phyloP scores from a whole-genome alignment of 1,140 invertebrate species.

The Drosophila melanica region DNA sequence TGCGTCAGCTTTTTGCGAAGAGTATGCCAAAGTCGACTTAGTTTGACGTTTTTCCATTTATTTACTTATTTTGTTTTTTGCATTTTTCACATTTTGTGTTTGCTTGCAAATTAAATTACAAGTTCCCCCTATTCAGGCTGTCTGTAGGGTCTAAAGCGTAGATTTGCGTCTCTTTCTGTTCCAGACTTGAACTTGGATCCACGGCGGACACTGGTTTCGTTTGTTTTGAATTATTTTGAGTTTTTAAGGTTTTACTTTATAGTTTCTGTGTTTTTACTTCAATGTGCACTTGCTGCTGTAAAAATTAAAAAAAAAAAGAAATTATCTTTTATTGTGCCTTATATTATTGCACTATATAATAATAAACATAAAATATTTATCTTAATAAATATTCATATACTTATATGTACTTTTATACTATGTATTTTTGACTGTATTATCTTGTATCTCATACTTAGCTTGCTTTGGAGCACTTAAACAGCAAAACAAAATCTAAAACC shows the following conservation, averaged over 20 bases:
- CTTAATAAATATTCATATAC: slow-evolving; percentile 41
- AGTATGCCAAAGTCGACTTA: slow-evolving; percentile 5
- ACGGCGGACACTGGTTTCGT: slow-evolving; percentile 11
- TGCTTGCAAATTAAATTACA: slow-evolving; percentile 72
- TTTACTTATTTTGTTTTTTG: neutral
- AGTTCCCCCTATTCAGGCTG: slow-evolving; percentile 12
- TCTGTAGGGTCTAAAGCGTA: slow-evolving; percentile 1
- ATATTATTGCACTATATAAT: slow-evolving; percentile 41
- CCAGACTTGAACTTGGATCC: slow-evolving; percentile 24
- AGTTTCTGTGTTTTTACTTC: slow-evolving; percentile 11
- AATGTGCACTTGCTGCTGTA: slow-evolving; percentile 19
- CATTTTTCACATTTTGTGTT: slow-evolving; percentile 54
- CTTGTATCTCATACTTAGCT: slow-evolving; percentile 84
- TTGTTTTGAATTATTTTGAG: slow-evolving; percentile 3
- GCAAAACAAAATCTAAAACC: slow-evolving; percentile 60
- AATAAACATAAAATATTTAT: slow-evolving; percentile 40
- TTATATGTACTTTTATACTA: slow-evolving; percentile 74
- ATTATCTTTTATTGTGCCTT: slow-evolving; percentile 40
- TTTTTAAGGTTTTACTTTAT: slow-evolving; percentile 32
- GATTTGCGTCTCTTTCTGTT: slow-evolving; percentile 3
- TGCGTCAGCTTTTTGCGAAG: slow-evolving; percentile 1
- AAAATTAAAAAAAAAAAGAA: slow-evolving; percentile 22
- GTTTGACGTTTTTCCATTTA: neutral
- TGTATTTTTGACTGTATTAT: slow-evolving; percentile 83
- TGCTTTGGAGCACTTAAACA: slow-evolving; percentile 84